Evolutionary conservation across 2,797 vertebrate genomes (phyloP).

Genomic region (Enteromius trimaculatus): DNA sequence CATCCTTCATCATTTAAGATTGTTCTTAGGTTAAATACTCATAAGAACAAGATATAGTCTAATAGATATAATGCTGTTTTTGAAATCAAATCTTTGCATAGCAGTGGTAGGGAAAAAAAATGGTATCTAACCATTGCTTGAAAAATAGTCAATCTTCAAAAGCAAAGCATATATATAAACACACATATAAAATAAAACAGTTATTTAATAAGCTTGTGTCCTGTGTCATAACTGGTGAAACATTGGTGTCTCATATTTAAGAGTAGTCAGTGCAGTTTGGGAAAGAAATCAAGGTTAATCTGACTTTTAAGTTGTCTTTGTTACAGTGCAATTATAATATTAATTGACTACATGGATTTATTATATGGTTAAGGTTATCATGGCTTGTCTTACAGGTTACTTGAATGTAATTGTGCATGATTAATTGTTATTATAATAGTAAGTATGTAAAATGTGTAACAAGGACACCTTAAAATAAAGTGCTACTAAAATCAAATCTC

Average conservation of each 20-base stretch:
- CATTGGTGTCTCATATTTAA: not conserved
- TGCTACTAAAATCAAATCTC: not conserved
- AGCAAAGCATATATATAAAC: not conserved
- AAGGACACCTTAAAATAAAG: not conserved
- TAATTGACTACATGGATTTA: not conserved
- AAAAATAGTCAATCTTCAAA: not conserved
- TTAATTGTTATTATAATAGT: not conserved
- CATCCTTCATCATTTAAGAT: not conserved
- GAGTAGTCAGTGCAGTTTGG: not conserved
- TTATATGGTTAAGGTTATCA: not conserved
- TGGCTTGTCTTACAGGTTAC: not conserved
- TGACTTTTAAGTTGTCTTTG: not conserved
- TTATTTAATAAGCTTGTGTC: not conserved
- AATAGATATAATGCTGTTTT: not conserved
- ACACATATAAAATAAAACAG: no score
- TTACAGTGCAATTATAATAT: not conserved
- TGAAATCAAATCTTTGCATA: not conserved
- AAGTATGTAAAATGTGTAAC: not conserved
- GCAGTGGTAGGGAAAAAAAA: not conserved
- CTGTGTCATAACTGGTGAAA: not conserved
- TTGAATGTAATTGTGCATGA: not conserved
- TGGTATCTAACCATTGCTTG: not conserved
- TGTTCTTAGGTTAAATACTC: not conserved
- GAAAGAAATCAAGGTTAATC: not conserved
- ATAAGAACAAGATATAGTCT: not conserved